A percentile compares a stretch with the other conserved stretches of the same genome.
Evolutionary conservation across 2,888 invertebrate genomes (phyloP).

Genomic region (Plagiodera versicolora): DNA sequence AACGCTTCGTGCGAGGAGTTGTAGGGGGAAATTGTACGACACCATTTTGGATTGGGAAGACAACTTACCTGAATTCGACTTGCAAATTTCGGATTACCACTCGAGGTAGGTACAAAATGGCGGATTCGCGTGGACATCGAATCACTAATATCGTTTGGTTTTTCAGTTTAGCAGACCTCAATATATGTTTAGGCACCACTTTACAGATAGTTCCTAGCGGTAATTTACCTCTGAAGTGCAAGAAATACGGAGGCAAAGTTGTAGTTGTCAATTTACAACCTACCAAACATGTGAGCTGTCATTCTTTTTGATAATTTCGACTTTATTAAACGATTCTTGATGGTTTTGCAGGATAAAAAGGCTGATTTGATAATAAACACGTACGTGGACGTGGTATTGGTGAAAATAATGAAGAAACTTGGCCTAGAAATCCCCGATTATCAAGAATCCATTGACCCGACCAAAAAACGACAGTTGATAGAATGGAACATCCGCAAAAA

Average conservation of each 20-base stretch:
- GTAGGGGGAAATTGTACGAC: slow-evolving; percentile 86
- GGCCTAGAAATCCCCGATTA: slow-evolving; percentile 76
- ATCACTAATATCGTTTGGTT: slow-evolving; percentile 1
- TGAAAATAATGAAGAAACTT: slow-evolving; percentile 72
- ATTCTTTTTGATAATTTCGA: no score
- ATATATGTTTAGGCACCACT: slow-evolving; percentile 95
- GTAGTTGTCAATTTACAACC: slow-evolving; percentile 95
- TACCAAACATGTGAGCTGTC: slow-evolving; percentile 85
- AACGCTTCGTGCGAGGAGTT: slow-evolving; percentile 66
- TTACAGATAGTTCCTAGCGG: slow-evolving; percentile 97
- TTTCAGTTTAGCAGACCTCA: slow-evolving; percentile 87
- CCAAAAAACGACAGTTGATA: slow-evolving; percentile 58
- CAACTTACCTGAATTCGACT: slow-evolving; percentile 83
- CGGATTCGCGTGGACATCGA: background rate
- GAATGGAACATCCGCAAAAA: slow-evolving; percentile 75
- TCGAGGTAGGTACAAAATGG: slow-evolving; percentile 72
- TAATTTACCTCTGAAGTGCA: slow-evolving; percentile 83
- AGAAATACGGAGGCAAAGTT: slow-evolving; percentile 83
- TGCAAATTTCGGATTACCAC: slow-evolving; percentile 82
- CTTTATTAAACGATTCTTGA: no score
- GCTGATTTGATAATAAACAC: slow-evolving; percentile 86
- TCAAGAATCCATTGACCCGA: slow-evolving; percentile 66
- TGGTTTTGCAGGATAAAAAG: slow-evolving; percentile 76
- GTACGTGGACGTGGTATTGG: slow-evolving; percentile 84
- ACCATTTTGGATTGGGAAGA: slow-evolving; percentile 98